Base-by-base conservation (phyloP, 2,797 vertebrate genomes). In the Amphiprion clarkii region DNA sequence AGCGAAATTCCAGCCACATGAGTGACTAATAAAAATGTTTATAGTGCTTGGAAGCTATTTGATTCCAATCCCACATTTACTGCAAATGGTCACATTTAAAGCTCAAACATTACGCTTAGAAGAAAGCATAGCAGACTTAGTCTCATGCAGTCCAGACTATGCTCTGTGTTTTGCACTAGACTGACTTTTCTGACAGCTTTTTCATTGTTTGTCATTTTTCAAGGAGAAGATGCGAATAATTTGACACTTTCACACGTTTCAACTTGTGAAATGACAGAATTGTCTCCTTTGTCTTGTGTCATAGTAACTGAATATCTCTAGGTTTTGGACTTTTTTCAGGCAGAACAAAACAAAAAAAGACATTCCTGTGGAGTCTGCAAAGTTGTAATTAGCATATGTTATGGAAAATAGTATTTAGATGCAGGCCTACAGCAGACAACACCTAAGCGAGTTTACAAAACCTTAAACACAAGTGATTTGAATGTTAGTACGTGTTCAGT, bases 21-120 rank as follows among this genome's bases (percentile, higher is more conserved):
- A 67, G 12, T 33, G 61, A 71, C 23, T 60, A 71, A 74, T 67
- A 60, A 70, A 76, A 68, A 68, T 59, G 33, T 74, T 76, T 56
- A 68, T 59, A 25, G 49, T 48, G 9, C 55, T 31, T 0, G 25
- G 60, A 51, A 74, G 59, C 49, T 64, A 65, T 72, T 53, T 31
- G 19, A 0, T 57, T 42, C 56, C 48, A 56, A 46, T 55, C 44
- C 29, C 36, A 51, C 36, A 19, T 53, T 67, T 56, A 56, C n/a
- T 74, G 46, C 42, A 64, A 48, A 13, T 16, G 31, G 69, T 62
- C 51, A 25, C 48, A 54, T 70, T 67, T 53, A 33, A 8, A 44
- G 51, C 11, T 14, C 31, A 53, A 36, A 29, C 42, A 25, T 59
- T 19, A n/a, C 58, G 17, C 14, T 17, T 21, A 36, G 21, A 48